Conservation (phyloP, 1,140 invertebrate genomes). For the Drosophila fuyamai region DNA sequence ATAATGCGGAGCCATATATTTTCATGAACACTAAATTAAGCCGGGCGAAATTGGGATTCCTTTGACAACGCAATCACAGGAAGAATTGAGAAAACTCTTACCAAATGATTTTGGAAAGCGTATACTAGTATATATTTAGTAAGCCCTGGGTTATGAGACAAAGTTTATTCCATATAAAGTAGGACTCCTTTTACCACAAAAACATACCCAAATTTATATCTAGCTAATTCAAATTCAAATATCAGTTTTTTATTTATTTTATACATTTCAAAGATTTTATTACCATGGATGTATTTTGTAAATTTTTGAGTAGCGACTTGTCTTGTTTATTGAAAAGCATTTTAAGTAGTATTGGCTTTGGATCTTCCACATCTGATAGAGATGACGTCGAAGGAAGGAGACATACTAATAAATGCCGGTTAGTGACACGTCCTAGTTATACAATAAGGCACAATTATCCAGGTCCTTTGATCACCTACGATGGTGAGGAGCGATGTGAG, state of each 20-base stretch:
- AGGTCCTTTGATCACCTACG: slow-evolving; percentile 52
- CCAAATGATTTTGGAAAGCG: slow-evolving; percentile 1
- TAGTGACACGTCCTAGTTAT: slow-evolving; percentile 22
- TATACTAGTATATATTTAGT: not conserved
- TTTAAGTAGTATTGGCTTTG: not conserved
- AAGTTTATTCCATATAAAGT: too few relatives aligned
- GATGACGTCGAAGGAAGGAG: too few relatives aligned
- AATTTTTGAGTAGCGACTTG: slow-evolving; percentile 25
- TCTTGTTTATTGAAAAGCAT: not conserved
- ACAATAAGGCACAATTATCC: slow-evolving; percentile 56
- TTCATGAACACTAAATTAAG: slow-evolving; percentile 78
- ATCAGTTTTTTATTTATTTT: not conserved
- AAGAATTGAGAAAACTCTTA: not conserved
- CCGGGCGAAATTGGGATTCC: slow-evolving; percentile 21
- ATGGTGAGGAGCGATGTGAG: slow-evolving; percentile 47
- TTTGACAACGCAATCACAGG: slow-evolving; percentile 18
- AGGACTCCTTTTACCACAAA: too few relatives aligned
- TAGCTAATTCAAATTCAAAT: too few relatives aligned
- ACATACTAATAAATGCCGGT: not conserved
- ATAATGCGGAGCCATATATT: slow-evolving; percentile 73
- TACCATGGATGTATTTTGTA: slow-evolving; percentile 36
- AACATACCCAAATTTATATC: too few relatives aligned
- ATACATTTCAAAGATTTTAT: not conserved
- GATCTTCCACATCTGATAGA: too few relatives aligned
- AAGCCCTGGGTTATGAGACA: not conserved